Evolutionary conservation across 2,797 vertebrate species (phyloP).

Genomic region (Eospalax fontanierii): DNA sequence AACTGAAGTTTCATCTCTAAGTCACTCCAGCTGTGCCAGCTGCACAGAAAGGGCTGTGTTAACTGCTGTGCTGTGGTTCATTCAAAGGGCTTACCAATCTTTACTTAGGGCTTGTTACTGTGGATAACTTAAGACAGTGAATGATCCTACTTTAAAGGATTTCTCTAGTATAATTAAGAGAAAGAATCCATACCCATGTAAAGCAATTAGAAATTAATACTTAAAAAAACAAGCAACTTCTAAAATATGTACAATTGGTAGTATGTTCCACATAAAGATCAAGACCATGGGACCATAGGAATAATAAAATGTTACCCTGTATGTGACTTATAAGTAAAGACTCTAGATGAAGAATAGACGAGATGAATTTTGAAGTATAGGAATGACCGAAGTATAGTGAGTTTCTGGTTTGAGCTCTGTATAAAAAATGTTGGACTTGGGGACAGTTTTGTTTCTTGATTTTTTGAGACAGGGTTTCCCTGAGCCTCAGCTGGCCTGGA

Average conservation of each 20-base stretch:
- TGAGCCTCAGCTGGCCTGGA: too few species aligned
- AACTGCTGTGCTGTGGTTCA: neutral
- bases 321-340: neutral
- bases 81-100: neutral
- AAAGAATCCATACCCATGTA: neutral
- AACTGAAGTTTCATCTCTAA: neutral
- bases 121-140: neutral
- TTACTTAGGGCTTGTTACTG: constrained; percentile 5
- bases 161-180: constrained; percentile 15
- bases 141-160: neutral
- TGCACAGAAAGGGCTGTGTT: neutral
- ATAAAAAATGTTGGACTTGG: neutral
- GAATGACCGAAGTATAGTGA: neutral
- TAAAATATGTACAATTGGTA: neutral
- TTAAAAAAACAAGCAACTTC: neutral
- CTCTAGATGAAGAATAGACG: neutral
- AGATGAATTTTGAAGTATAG: neutral
- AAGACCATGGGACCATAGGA: neutral
- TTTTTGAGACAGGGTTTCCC: neutral
- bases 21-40: neutral
- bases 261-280: neutral
- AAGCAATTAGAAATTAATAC: neutral
- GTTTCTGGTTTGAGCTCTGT: neutral
- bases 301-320: neutral
- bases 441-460: neutral